Conservation (phyloP, 2,888 invertebrate species). For the Himalopsyche anomala region DNA sequence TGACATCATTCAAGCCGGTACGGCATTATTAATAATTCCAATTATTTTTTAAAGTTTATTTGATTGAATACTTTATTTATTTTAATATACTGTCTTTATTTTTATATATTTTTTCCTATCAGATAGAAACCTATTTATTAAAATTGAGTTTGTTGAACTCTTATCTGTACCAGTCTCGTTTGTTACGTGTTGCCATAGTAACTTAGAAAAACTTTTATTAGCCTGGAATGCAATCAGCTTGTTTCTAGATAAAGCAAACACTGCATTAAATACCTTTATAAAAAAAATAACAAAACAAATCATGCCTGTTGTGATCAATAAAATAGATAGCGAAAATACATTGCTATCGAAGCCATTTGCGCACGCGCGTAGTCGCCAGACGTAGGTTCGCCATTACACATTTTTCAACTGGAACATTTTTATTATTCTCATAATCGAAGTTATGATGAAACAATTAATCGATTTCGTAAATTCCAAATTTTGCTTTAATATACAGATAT, state of each 20-base stretch:
- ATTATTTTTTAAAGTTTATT: too few species aligned
- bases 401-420: neutral
- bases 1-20: too few species aligned
- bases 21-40: too few species aligned
- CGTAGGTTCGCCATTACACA: neutral
- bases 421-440: neutral
- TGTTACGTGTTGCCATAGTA: neutral
- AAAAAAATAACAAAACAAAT: slow-evolving; percentile 22
- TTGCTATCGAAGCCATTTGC: slow-evolving; percentile 35
- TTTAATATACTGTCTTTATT: too few species aligned
- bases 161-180: neutral
- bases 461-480: neutral
- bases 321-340: slow-evolving; percentile 31
- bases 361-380: neutral
- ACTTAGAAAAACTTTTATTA: neutral
- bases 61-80: too few species aligned
- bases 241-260: slow-evolving; percentile 1
- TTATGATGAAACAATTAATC: neutral
- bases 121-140: too few species aligned
- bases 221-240: slow-evolving; percentile 17
- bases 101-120: too few species aligned
- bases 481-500: too few species aligned
- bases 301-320: slow-evolving; percentile 12
- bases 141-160: neutral
- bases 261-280: neutral